Evolutionary conservation across 2,113 vertebrate genomes (phyloP), one percentile per base, ranked within the genome.

Genomic region (Gallinago media): DNA sequence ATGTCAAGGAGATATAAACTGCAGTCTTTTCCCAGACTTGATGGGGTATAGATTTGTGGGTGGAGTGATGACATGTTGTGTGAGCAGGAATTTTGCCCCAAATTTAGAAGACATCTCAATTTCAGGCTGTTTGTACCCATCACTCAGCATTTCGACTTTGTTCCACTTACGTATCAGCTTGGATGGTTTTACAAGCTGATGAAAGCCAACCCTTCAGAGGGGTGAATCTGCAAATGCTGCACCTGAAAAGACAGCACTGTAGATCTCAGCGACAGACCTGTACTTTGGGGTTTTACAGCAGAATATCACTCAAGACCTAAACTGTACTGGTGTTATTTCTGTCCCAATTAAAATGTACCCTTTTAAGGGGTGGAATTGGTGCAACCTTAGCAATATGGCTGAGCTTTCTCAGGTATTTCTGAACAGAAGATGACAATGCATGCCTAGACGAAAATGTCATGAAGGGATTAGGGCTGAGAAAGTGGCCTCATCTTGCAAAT

Each of bases 111-210:
- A 58, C 36, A 38, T 92, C 88, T 94, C 76, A 10, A 0, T 96
- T 95, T 82, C 82, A 85, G 71, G 3, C 65, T 90, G 11, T 92
- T 96, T 94, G 68, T 89, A 93, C 36, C 75, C 61, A 79, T 94
- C 34, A 3, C 46, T 91, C 77, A 50, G 67, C 42, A 26, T 89
- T 74, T 77, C 1, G 1, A 44, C 25, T 90, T 38, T 56, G 36
- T 78, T 85, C 78, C 25, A 16, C 46, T 79, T 54, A 15, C 9
- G 1, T 55, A 61, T 66, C 63, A 86, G 67, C 77, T 84, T 0
- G 2, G 46, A 4, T 83, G 81, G 36, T 27, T 93, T 89, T 62
- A 80, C 77, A 66, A 29, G 42, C 49, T 81, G 63, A 21, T 61
- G 52, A 63, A 89, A 73, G 50, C 32, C 63, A 62, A 14, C 20